phyloP scores from a whole-genome alignment of 2,797 vertebrate species.

The Hoplostethus mediterraneus region DNA sequence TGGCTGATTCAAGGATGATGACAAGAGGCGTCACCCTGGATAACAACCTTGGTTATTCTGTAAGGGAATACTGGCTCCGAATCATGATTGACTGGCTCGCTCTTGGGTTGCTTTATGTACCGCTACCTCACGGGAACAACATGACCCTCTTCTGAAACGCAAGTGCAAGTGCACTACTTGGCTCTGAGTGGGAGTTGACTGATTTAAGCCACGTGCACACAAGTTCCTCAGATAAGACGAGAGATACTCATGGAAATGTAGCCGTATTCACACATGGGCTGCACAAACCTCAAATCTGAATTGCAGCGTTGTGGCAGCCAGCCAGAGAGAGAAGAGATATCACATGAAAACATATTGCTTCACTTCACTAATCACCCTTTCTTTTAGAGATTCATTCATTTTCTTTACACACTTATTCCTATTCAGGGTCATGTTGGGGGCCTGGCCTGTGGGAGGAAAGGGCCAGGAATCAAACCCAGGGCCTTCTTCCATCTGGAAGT shows the following conservation, averaged over 20 bases:
- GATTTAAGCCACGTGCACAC: neutral
- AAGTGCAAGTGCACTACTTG: slow-evolving; percentile 23
- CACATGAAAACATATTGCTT: no score
- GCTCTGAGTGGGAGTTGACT: neutral
- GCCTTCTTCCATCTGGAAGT: no score
- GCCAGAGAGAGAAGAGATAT: no score
- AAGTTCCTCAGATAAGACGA: slow-evolving; percentile 9
- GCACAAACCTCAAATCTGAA: neutral
- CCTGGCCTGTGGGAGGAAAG: no score
- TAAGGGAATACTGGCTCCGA: slow-evolving; percentile 31
- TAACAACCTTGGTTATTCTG: slow-evolving; percentile 9
- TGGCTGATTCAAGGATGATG: slow-evolving; percentile 37
- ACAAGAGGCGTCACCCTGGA: slow-evolving; percentile 6
- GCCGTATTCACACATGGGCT: neutral
- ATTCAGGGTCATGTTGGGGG: no score
- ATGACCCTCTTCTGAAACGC: slow-evolving; percentile 44
- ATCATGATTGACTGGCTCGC: slow-evolving; percentile 42
- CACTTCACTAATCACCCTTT: no score
- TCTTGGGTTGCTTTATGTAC: slow-evolving; percentile 15
- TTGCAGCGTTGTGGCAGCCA: no score
- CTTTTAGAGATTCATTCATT: no score
- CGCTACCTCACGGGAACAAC: slow-evolving; percentile 27
- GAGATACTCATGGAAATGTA: neutral
- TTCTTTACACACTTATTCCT: no score
- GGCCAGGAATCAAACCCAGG: no score